Evolutionary conservation across 2,888 invertebrate species (phyloP), one percentile per base, ranked within the genome.

Genomic region (Eucera pruinosa): DNA sequence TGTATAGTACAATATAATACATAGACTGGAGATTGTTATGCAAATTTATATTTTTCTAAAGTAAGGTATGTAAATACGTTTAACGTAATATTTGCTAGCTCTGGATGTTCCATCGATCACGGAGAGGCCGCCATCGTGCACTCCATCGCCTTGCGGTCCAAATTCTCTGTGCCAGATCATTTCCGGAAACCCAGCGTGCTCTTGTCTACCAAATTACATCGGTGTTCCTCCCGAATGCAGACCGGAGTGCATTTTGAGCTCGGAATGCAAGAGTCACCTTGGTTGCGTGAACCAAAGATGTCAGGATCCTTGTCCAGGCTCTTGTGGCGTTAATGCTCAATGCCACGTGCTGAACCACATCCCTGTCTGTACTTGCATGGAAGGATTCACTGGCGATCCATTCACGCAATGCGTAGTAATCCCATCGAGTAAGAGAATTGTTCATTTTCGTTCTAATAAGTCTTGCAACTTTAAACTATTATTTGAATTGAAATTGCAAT

Each of bases 141-240:
- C 94, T 33, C 97, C 97, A 58, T 96, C 96, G 25, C 97, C 97
- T 0, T 97, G 97, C 88, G 97, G 97, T 23, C 96, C 96, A 1
- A 96, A 97, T 91, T 96, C 97, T 0, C 95, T 96, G 75, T 97
- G 97, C 87, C 96, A 96, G 90, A 93, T 96, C 78, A 93, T 95
- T 79, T 94, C 95, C 41, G 96, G 95, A 82, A 95, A 94, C 86
- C 97, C 95, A 69, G 96, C 95, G 0, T 97, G 97, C 88, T 96
- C 96, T 0, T 97, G 97, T 90, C 92, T 96, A 58, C 95, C 95
- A n/a, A 95, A 96, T 85, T 97, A 95, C 86, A 94, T 95, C 47
- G 97, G 97, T n/a, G 94, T 95, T 23, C 97, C 96, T 67, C 97
- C 97, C 1, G 95, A 94, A 66, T 97, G 97, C 88, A 94, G 96